A percentile compares a stretch with the other conserved stretches of the same genome.
phyloP scores from a whole-genome alignment of 2,113 vertebrate species.

The Malaclemys terrapin region DNA sequence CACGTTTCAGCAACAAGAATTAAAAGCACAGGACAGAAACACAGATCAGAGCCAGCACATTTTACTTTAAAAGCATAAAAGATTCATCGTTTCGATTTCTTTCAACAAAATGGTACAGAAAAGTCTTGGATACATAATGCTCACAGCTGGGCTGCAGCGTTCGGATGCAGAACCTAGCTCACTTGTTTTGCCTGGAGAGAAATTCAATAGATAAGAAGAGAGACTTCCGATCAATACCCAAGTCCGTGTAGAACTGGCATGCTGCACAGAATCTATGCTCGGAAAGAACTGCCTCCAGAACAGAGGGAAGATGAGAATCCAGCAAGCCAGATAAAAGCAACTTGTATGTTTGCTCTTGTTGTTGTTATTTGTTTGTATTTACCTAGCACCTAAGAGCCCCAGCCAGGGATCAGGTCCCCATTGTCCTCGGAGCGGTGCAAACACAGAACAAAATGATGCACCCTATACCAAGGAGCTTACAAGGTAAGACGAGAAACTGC shows the following conservation, averaged over 20 bases:
- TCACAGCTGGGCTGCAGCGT: neutral
- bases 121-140: neutral
- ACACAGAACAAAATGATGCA: neutral
- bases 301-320: neutral
- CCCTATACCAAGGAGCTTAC: neutral
- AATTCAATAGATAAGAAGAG: neutral
- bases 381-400: neutral
- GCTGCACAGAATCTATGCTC: neutral
- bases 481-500: neutral
- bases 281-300: neutral
- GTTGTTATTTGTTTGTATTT: neutral
- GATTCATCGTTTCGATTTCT: neutral
- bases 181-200: slow-evolving; percentile 17
- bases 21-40: neutral
- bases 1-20: neutral
- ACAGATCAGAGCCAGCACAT: neutral
- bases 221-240: neutral
- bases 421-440: fast-evolving
- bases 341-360: neutral
- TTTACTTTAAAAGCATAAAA: neutral
- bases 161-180: slow-evolving; percentile 22
- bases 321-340: neutral
- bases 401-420: fast-evolving
- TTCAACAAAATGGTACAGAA: neutral
- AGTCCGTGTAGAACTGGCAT: neutral